A percentile compares a stretch with the other conserved stretches of the same genome.
Conservation (phyloP, 2,888 invertebrate species). For the Notocelia uddmanniana region DNA sequence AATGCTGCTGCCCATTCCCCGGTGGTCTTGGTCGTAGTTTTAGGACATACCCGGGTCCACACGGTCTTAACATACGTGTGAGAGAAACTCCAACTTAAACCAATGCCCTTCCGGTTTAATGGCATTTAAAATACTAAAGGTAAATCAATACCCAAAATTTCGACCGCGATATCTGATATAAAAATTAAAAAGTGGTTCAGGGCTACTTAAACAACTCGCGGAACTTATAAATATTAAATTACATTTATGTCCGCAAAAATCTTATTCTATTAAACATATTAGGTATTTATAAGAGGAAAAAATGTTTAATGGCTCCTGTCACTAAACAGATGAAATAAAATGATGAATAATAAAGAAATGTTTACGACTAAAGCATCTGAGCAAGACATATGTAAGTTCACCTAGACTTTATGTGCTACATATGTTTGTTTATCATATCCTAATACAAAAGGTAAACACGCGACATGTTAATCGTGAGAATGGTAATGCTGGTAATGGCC, state of each 20-base stretch:
- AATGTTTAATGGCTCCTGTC: background rate
- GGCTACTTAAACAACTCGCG: conserved; percentile 56
- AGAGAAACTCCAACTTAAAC: conserved; percentile 15
- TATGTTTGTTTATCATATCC: conserved; percentile 14
- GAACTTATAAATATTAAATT: background rate
- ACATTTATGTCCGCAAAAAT: background rate
- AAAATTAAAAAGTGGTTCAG: conserved; percentile 50
- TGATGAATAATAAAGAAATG: background rate
- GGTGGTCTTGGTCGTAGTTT: no score
- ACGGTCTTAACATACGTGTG: no score
- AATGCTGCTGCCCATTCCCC: no score
- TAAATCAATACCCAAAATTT: conserved; percentile 21
- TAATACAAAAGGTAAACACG: conserved; percentile 1
- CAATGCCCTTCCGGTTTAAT: conserved; percentile 32
- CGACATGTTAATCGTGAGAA: conserved; percentile 61
- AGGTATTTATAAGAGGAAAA: background rate
- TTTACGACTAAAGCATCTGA: background rate
- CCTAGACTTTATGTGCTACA: background rate
- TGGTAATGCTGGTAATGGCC: conserved; percentile 62
- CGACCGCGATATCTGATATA: conserved; percentile 40
- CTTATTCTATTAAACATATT: no score
- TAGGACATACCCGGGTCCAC: no score
- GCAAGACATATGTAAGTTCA: background rate
- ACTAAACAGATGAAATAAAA: background rate
- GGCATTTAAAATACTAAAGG: conserved; percentile 25